These are phyloP conservation scores for Austrolebias charrua DNA, from an alignment of 2,797 vertebrate species.

Conservation along the genomic window DNA sequence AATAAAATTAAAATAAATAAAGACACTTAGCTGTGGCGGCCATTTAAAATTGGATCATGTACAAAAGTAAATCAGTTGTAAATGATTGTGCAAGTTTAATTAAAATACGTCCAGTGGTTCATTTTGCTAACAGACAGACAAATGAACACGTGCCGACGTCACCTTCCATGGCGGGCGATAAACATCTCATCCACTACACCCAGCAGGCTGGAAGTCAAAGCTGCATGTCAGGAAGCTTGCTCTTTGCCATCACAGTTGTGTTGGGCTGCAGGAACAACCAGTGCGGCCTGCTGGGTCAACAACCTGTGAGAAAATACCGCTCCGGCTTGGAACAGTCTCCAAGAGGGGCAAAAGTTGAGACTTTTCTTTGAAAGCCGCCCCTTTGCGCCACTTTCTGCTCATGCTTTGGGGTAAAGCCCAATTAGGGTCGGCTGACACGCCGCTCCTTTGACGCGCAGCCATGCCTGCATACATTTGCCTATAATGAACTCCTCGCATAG, in stretches of 20 bases:
- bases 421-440: conserved; percentile 99
- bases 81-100: no score
- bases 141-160: no score
- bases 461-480: conserved; percentile 98
- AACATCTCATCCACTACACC: background rate
- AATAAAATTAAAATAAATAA: no score
- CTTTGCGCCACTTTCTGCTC: conserved; percentile 93
- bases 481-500: conserved; percentile 98
- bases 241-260: conserved; percentile 63
- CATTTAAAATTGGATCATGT: no score
- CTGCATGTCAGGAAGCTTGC: conserved; percentile 54
- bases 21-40: no score
- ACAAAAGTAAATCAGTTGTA: no score
- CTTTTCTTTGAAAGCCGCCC: conserved; percentile 90
- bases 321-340: conserved; percentile 38
- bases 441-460: conserved; percentile 90
- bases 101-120: no score
- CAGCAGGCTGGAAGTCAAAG: conserved; percentile 33
- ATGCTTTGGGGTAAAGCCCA: conserved; percentile 98
- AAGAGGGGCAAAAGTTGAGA: conserved; percentile 78
- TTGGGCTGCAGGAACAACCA: conserved; percentile 44
- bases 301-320: conserved; percentile 52
- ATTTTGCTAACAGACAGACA: no score
- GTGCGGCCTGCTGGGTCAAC: conserved; percentile 57
- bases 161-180: no score